Conservation (phyloP, 2,888 invertebrate species). For the Lissonota sp. region DNA sequence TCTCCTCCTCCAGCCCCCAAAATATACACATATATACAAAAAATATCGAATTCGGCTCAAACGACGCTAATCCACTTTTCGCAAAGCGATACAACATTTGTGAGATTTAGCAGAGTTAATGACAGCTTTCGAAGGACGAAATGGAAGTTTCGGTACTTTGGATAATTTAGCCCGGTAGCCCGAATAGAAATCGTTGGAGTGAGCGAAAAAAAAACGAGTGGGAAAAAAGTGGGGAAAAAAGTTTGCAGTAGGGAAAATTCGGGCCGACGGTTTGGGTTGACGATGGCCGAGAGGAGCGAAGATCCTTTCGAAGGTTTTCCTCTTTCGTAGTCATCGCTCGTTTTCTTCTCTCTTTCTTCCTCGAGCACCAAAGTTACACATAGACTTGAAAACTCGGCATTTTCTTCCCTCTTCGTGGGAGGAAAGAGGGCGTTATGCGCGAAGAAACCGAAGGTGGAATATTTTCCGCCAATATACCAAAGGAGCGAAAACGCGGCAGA, state of each 20-base stretch:
- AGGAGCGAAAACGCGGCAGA: conserved; percentile 40
- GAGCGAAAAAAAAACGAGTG: no score
- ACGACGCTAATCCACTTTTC: conserved; percentile 15
- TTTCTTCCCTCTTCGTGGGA: conserved; percentile 39
- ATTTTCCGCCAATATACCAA: conserved; percentile 68
- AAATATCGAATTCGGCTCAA: conserved; percentile 29
- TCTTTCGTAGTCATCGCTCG: conserved; percentile 40
- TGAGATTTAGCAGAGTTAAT: no score
- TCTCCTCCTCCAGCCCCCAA: conserved; percentile 28
- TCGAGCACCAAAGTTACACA: conserved; percentile 52
- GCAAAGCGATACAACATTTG: conserved; percentile 16
- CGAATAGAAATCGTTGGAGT: no score
- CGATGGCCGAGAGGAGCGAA: conserved; percentile 24
- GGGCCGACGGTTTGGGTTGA: conserved; percentile 20
- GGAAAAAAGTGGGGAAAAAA: conserved; percentile 24
- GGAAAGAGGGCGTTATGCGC: conserved; percentile 9
- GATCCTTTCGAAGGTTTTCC: conserved; percentile 37
- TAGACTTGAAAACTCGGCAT: conserved; percentile 59
- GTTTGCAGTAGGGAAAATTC: conserved; percentile 30
- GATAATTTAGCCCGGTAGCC: not conserved
- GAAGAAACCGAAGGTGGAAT: conserved; percentile 64
- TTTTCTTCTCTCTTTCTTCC: conserved; percentile 27
- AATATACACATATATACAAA: not conserved
- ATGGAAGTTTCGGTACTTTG: not conserved
- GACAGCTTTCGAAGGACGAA: no score